phyloP scores from a whole-genome alignment of 2,113 vertebrate genomes.

The Hydropotes inermis region DNA sequence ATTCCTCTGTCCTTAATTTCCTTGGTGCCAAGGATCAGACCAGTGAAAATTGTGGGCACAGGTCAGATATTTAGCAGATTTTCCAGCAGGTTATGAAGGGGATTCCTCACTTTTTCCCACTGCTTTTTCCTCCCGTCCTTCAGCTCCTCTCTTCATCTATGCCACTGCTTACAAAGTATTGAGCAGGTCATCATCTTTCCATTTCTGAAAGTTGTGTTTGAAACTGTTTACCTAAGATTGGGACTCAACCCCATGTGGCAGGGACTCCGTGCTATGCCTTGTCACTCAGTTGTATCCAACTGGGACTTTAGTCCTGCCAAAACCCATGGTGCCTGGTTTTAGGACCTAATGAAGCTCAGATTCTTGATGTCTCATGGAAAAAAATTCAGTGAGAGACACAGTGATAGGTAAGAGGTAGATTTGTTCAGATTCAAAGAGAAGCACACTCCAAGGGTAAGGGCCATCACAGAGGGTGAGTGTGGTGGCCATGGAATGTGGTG shows the following conservation, averaged over 20 bases:
- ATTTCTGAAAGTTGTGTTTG: background rate
- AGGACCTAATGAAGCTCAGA: background rate
- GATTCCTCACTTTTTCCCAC: background rate
- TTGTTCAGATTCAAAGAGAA: background rate
- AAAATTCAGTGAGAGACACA: background rate
- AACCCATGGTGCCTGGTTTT: background rate
- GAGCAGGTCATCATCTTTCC: background rate
- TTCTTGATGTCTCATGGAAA: background rate
- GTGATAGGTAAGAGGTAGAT: background rate
- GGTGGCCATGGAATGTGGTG: background rate
- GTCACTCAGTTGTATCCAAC: background rate
- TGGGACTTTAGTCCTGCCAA: background rate
- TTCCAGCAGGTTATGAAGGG: background rate
- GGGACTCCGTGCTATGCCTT: background rate
- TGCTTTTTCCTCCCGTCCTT: background rate
- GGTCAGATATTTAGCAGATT: background rate
- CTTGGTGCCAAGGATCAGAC: background rate
- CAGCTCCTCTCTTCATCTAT: background rate
- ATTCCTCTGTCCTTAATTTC: background rate
- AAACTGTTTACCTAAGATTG: background rate
- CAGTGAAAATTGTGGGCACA: background rate
- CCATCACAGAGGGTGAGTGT: background rate
- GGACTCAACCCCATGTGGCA: background rate
- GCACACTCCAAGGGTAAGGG: background rate
- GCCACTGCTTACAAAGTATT: background rate